Evolutionary conservation across 2,113 vertebrate species (phyloP).

Genomic region (Ranitomeya variabilis): DNA sequence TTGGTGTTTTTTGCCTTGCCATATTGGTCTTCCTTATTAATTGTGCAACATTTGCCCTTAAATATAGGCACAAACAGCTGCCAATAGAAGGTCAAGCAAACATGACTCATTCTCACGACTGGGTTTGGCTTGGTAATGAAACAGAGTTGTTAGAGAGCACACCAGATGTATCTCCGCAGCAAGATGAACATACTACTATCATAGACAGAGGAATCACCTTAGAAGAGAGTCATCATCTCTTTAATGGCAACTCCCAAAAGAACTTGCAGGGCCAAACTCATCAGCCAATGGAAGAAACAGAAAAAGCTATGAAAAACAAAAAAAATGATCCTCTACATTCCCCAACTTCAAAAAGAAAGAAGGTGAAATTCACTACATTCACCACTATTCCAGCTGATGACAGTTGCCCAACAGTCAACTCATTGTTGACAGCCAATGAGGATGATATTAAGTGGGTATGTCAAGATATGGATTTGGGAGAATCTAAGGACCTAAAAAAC

Average conservation of each 20-base stretch:
- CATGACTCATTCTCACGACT: conserved; percentile 91
- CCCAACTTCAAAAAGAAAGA: conserved; percentile 86
- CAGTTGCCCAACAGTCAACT: conserved; percentile 78
- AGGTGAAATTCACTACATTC: conserved; percentile 92
- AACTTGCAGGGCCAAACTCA: conserved; percentile 77
- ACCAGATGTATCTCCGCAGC: conserved; percentile 74
- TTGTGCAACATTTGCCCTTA: conserved; percentile 91
- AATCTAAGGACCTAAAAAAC: conserved; percentile 81
- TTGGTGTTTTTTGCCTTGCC: conserved; percentile 95
- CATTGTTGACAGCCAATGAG: conserved; percentile 73
- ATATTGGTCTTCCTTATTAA: conserved; percentile 97
- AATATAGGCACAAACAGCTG: conserved; percentile 91
- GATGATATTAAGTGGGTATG: conserved; percentile 93
- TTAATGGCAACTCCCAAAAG: conserved; percentile 77
- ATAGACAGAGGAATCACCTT: conserved; percentile 78
- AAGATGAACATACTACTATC: conserved; percentile 82
- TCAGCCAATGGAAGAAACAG: conserved; percentile 67
- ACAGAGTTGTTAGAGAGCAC: conserved; percentile 83
- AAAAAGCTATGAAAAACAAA: conserved; percentile 70
- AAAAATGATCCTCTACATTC: conserved; percentile 76
- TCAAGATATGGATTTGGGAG: conserved; percentile 79
- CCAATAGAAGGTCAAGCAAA: conserved; percentile 84
- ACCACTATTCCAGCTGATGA: conserved; percentile 83
- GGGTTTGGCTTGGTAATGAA: conserved; percentile 97
- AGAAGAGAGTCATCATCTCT: conserved; percentile 74